These are phyloP conservation scores for Agapornis canus DNA, from an alignment of 2,797 vertebrate genomes.

Conservation along the genomic window DNA sequence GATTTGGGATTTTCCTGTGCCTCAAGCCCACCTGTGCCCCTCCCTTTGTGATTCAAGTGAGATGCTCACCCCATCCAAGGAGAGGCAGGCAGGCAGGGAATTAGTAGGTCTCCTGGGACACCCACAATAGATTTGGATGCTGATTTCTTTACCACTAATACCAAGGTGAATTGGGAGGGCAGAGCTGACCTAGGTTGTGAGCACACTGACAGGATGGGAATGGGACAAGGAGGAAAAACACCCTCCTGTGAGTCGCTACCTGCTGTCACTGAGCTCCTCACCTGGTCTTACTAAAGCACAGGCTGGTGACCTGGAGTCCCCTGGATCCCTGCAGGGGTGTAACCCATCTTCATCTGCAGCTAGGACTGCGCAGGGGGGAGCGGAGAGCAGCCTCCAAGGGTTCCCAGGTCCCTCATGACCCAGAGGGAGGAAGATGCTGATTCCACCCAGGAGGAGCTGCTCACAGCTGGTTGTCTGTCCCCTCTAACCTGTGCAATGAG, in stretches of 20 bases:
- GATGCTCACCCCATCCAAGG: background rate
- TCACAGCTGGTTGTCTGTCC: background rate
- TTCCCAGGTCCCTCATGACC: background rate
- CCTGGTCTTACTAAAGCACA: background rate
- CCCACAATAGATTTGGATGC: background rate
- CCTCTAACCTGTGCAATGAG: background rate
- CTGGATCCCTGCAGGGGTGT: fast-evolving
- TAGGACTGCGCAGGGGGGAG: background rate
- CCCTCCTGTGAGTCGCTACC: background rate
- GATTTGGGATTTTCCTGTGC: background rate
- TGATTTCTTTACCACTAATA: background rate
- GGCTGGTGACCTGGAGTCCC: background rate
- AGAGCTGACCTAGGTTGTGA: background rate
- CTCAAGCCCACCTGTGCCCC: background rate
- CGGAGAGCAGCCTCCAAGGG: background rate
- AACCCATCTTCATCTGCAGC: background rate
- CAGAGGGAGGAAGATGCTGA: background rate
- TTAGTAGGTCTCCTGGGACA: background rate
- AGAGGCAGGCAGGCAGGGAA: background rate
- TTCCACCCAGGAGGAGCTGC: background rate
- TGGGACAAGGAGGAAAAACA: background rate
- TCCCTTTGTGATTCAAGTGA: background rate
- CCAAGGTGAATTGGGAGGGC: background rate
- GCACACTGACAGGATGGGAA: background rate
- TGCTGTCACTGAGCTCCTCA: background rate